A percentile compares a stretch with the other conserved stretches of the same genome.
phyloP scores from a whole-genome alignment of 2,113 vertebrate species.

The Gopherus evgoodei region DNA sequence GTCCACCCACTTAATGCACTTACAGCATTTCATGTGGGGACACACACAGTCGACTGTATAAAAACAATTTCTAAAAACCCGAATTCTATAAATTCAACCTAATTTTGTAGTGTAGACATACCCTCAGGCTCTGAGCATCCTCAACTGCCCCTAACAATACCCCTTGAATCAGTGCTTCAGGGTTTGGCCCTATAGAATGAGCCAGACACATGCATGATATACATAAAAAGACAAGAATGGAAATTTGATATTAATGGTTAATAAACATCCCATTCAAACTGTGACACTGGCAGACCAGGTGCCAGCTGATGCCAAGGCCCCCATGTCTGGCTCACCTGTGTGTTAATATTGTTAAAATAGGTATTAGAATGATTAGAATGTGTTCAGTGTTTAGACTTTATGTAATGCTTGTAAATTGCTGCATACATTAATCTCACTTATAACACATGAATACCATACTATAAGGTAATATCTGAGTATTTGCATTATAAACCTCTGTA shows the following conservation, averaged over 20 bases:
- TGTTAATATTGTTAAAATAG: neutral
- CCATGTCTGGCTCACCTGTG: neutral
- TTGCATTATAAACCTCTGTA: neutral
- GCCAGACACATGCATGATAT: neutral
- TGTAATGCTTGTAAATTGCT: neutral
- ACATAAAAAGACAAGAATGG: neutral
- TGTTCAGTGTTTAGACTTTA: neutral
- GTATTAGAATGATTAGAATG: neutral
- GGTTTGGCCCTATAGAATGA: neutral
- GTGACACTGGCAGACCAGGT: neutral
- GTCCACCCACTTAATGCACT: too few relatives aligned
- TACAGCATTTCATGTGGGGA: too few relatives aligned
- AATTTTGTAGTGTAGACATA: too few relatives aligned
- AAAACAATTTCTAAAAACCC: too few relatives aligned
- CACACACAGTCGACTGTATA: too few relatives aligned
- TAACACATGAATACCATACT: neutral
- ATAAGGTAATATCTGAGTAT: neutral
- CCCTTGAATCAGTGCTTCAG: rapidly evolving
- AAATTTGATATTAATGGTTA: neutral
- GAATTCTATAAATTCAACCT: too few relatives aligned
- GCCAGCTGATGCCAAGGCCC: neutral
- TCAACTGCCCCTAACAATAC: neutral
- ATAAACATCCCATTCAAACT: neutral
- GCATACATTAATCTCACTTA: neutral
- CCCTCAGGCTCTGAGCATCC: neutral